Evolutionary conservation across 2,888 invertebrate genomes (phyloP).

Genomic region (Aricia artaxerxes): DNA sequence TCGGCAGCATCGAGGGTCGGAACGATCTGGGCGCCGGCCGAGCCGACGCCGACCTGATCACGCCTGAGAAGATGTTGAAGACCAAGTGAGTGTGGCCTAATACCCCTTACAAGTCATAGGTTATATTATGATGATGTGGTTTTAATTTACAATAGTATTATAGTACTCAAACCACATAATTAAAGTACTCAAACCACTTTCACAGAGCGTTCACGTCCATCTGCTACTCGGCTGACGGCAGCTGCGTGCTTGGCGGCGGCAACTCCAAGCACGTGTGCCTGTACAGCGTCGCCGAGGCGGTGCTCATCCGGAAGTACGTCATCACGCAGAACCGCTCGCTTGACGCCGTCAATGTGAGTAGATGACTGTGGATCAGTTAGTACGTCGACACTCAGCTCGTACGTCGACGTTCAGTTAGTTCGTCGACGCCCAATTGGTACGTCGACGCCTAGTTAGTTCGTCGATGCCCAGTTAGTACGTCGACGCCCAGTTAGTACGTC

Average conservation of each 20-base stretch:
- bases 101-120: too few species aligned
- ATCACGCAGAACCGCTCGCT: slow-evolving; percentile 97
- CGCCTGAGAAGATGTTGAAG: slow-evolving; percentile 90
- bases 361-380: neutral
- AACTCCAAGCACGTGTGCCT: slow-evolving; percentile 97
- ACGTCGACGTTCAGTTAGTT: too few species aligned
- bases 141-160: too few species aligned
- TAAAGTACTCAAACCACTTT: neutral
- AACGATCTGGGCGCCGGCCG: slow-evolving; percentile 93
- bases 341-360: slow-evolving; percentile 94
- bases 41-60: slow-evolving; percentile 90
- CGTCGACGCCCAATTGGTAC: too few species aligned
- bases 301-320: slow-evolving; percentile 94
- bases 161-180: too few species aligned
- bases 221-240: slow-evolving; percentile 96
- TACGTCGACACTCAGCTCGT: too few species aligned
- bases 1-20: slow-evolving; percentile 91
- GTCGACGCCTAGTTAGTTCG: too few species aligned
- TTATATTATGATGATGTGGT: too few species aligned
- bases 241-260: slow-evolving; percentile 94
- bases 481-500: too few species aligned
- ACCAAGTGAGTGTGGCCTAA: slow-evolving; percentile 85
- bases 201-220: slow-evolving; percentile 93
- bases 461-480: too few species aligned
- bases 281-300: slow-evolving; percentile 90